Percentiles rank a stretch among this genome's conserved stretches.
phyloP scores from a whole-genome alignment of 2,888 invertebrate species.

The Scaptomyza caliginosa region DNA sequence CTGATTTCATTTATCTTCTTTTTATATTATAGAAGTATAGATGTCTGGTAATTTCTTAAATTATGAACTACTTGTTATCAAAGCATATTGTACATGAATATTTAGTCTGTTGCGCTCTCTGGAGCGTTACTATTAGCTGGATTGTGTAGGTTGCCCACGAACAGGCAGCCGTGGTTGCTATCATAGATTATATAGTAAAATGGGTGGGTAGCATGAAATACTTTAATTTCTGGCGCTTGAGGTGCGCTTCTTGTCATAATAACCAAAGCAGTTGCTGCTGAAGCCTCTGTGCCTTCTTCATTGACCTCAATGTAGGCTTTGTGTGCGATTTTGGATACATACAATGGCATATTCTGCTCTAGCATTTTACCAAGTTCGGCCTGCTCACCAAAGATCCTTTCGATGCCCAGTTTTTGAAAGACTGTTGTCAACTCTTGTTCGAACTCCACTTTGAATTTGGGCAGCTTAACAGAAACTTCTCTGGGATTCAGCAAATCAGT shows the following conservation, averaged over 20 bases:
- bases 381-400: conserved; percentile 86
- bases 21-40: background rate
- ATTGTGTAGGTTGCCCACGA: conserved; percentile 22
- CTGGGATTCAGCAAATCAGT: conserved; percentile 85
- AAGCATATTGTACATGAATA: background rate
- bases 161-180: conserved; percentile 21
- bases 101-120: background rate
- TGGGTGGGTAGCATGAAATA: conserved; percentile 48
- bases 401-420: conserved; percentile 87
- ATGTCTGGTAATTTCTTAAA: background rate
- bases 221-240: background rate
- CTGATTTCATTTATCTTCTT: background rate
- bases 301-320: conserved; percentile 94
- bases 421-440: conserved; percentile 38
- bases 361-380: conserved; percentile 88
- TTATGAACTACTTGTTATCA: background rate
- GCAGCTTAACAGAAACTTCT: conserved; percentile 86
- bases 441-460: conserved; percentile 87
- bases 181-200: conserved; percentile 41
- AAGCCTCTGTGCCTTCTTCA: conserved; percentile 94
- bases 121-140: background rate
- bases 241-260: background rate
- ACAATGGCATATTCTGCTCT: conserved; percentile 77
- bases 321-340: conserved; percentile 89
- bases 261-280: conserved; percentile 87